Base-by-base conservation (phyloP, 2,888 invertebrate species). In the Gymnosoma rotundatum region DNA sequence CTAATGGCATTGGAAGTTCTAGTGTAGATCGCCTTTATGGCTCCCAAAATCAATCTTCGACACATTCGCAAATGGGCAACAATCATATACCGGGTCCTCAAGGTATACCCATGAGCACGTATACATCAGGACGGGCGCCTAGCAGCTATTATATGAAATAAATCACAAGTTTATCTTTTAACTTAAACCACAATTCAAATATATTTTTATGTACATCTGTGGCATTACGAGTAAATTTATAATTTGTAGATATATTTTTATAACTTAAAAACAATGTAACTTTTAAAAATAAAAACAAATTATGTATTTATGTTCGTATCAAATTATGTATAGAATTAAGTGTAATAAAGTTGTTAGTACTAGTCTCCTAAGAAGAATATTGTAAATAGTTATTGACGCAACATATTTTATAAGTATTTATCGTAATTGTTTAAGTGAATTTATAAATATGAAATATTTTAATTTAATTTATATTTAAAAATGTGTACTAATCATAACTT, bases 71-170 rank as follows among this genome's bases (percentile, higher is more conserved):
- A 64, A 87, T 83, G 58, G 72, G 88, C 78, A 88, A 88, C 81
- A 89, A 88, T 83, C 91, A 91, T 67, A 91, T 94, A 85, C 94
- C 94, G 87, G 94, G 94, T 7, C 93, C 93, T 36, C 94, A 94
- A 88, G 95, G 95, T 2, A 95, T 97, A 86, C 97, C 97, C 45
- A 94, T 97, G 90, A 97, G 96, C 78, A 97, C 97, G 0, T 97
- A 97, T 92, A 96, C 96, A 8, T 94, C 96, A 78, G 95, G 95
- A 42, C 93, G 96, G 87, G 95, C 95, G 79, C 95, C 95, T 16
- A 94, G 94, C 86, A 90, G 90, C 86, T 92, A 92, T 87, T 92
- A 92, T 80, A 92, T 92, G 92, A 92, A 92, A 87, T 92, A 88
- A 87, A 50, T 32, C 36, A 67, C 8, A 42, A 76, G 18, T 58